Percentiles rank a stretch among this genome's conserved stretches.
Evolutionary conservation across 1,140 invertebrate species (phyloP).

Genomic region (Mesaphorura yosii): DNA sequence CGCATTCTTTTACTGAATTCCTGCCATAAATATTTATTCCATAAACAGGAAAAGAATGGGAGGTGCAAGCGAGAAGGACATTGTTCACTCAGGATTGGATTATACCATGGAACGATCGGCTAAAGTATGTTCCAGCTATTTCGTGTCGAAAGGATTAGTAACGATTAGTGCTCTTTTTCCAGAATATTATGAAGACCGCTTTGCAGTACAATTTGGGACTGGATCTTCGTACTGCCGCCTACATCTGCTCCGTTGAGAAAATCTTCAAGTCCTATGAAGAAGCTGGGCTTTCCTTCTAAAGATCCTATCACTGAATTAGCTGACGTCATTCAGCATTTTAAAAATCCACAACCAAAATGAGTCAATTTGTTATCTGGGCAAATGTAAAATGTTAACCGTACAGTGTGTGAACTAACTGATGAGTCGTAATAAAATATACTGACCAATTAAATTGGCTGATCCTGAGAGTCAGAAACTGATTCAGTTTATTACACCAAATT

Average conservation of each 20-base stretch:
- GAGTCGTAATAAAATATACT: not conserved
- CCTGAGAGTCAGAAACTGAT: too few species aligned
- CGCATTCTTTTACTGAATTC: too few species aligned
- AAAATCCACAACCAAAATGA: too few species aligned
- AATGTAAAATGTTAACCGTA: too few species aligned
- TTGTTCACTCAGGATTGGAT: conserved; percentile 94
- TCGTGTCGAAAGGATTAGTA: not conserved
- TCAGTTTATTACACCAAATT: too few species aligned
- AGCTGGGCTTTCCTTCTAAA: not conserved
- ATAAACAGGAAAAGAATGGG: conserved; percentile 92
- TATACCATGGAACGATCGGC: conserved; percentile 97
- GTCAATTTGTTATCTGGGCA: too few species aligned
- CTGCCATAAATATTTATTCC: too few species aligned
- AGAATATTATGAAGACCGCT: conserved; percentile 4
- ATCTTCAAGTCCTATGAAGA: not conserved
- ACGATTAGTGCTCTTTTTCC: conserved; percentile 31
- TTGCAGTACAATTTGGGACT: conserved; percentile 10
- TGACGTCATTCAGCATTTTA: too few species aligned
- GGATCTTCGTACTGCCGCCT: conserved; percentile 11
- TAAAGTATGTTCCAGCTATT: conserved; percentile 13
- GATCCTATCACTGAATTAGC: too few species aligned
- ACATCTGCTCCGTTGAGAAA: conserved; percentile 5
- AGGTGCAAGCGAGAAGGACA: conserved; percentile 98
- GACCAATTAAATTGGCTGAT: too few species aligned
- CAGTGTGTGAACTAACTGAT: too few species aligned